A percentile compares a stretch with the other conserved stretches of the same genome.
phyloP scores from a whole-genome alignment of 1,140 invertebrate genomes.

The Andricus grossulariae region DNA sequence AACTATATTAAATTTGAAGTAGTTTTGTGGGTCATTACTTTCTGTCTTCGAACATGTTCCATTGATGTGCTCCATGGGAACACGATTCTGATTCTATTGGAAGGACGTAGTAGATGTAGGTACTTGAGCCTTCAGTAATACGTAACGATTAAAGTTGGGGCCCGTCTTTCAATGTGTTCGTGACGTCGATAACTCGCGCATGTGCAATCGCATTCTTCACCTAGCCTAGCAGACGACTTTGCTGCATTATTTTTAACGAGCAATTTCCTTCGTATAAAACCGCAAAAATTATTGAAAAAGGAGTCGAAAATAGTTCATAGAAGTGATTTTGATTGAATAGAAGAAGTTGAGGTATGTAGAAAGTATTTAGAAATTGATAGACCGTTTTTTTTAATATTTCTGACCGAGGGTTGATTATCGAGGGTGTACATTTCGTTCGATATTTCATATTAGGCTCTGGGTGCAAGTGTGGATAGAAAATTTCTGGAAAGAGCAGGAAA shows the following conservation, averaged over 20 bases:
- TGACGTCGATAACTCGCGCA: slow-evolving; percentile 66
- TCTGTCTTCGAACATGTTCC: slow-evolving; percentile 2
- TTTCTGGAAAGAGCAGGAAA: too few species aligned
- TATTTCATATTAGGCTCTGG: background rate
- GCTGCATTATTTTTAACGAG: slow-evolving; percentile 60
- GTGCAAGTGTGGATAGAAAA: too few species aligned
- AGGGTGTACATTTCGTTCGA: background rate
- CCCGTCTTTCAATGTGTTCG: slow-evolving; percentile 12
- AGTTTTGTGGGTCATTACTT: slow-evolving; percentile 10
- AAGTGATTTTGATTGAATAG: background rate
- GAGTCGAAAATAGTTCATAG: too few species aligned
- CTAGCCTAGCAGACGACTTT: slow-evolving; percentile 59
- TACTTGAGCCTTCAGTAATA: slow-evolving; percentile 13
- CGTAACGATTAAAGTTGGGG: slow-evolving; percentile 9
- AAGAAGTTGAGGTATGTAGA: background rate
- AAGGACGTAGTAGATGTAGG: background rate
- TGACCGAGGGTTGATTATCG: background rate
- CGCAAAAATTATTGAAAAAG: background rate
- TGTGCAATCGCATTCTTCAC: slow-evolving; percentile 46
- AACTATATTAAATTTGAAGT: background rate
- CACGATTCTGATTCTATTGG: background rate
- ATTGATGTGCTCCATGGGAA: slow-evolving; percentile 16
- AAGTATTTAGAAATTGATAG: background rate
- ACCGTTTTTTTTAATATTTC: background rate
- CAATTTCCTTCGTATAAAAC: slow-evolving; percentile 18